Evolutionary conservation across 2,797 vertebrate genomes (phyloP).

Genomic region (Lutjanus argentimaculatus): DNA sequence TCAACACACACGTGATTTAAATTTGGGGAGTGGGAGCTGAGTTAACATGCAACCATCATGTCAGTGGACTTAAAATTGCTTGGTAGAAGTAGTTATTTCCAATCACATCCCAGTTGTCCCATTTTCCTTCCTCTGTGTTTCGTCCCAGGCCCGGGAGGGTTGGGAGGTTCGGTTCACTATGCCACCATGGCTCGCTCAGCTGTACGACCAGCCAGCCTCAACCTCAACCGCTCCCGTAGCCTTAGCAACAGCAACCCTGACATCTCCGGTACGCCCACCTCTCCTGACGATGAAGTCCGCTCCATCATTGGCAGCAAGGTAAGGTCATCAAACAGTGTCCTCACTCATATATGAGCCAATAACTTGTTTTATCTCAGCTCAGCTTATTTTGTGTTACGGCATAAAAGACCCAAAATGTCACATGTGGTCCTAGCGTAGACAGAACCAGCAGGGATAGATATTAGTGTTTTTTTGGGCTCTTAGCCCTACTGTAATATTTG

Average conservation of each 20-base stretch:
- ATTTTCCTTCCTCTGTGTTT: conserved; percentile 40
- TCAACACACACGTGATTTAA: not conserved
- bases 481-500: conserved; percentile 12
- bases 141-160: conserved; percentile 85
- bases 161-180: conserved; percentile 97
- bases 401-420: conserved; percentile 3
- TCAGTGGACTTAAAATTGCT: not conserved
- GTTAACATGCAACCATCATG: not conserved
- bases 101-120: not conserved
- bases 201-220: conserved; percentile 96
- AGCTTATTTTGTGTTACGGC: conserved; percentile 6
- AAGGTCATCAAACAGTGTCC: conserved; percentile 42
- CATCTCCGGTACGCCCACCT: conserved; percentile 97
- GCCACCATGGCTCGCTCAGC: conserved; percentile 98
- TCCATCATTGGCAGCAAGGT: conserved; percentile 98
- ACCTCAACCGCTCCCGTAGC: conserved; percentile 97
- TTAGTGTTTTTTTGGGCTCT: conserved; percentile 9
- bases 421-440: conserved; percentile 6
- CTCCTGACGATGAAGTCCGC: conserved; percentile 97
- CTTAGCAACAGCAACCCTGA: conserved; percentile 99
- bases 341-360: not conserved
- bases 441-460: not conserved
- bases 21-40: not conserved
- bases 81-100: not conserved
- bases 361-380: not conserved